These are phyloP conservation scores for Cnemophilus loriae DNA, from an alignment of 2,113 vertebrate genomes.

Conservation along the genomic window DNA sequence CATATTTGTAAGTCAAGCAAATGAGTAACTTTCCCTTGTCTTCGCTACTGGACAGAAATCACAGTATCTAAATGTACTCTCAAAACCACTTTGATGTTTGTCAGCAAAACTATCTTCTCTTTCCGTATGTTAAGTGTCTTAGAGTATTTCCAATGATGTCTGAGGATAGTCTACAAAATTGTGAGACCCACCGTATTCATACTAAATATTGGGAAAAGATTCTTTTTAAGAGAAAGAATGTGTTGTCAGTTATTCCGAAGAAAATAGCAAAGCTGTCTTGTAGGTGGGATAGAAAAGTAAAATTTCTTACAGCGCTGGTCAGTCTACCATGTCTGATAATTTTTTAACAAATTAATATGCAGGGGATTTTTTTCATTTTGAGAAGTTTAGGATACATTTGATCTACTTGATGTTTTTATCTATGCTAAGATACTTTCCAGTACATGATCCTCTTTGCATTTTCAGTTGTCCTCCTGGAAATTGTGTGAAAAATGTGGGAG, in stretches of 20 bases:
- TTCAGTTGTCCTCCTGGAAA: neutral
- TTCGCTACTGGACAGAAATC: neutral
- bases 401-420: neutral
- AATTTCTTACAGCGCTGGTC: neutral
- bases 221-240: neutral
- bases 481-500: neutral
- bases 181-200: neutral
- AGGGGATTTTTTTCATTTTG: neutral
- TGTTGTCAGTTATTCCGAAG: neutral
- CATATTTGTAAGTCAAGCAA: neutral
- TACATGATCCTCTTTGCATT: neutral
- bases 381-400: neutral
- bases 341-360: neutral
- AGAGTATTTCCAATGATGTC: neutral
- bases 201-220: neutral
- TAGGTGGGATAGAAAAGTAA: neutral
- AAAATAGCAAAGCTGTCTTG: neutral
- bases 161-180: neutral
- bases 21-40: neutral
- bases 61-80: neutral
- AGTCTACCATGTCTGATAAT: neutral
- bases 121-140: neutral
- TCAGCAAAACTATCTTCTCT: neutral
- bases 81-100: neutral
- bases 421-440: neutral